These are phyloP conservation scores for Apamea crenata DNA, from an alignment of 2,888 invertebrate species.

Conservation along the genomic window DNA sequence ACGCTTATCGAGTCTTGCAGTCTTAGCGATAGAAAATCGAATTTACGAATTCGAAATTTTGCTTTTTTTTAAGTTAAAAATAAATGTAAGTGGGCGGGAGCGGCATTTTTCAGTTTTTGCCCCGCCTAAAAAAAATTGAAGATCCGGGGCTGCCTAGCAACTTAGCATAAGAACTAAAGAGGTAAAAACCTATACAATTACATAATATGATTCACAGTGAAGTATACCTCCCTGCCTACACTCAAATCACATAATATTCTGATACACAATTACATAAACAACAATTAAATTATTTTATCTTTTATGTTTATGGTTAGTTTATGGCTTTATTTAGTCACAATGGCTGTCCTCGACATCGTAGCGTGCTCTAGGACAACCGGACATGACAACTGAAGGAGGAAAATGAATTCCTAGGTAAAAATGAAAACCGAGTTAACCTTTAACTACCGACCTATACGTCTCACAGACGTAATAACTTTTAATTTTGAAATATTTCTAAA, in stretches of 20 bases:
- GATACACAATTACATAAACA: conserved; percentile 23
- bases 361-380: conserved; percentile 1
- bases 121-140: too few relatives aligned
- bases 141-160: too few relatives aligned
- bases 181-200: neutral
- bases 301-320: conserved; percentile 51
- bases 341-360: conserved; percentile 49
- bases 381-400: conserved; percentile 19
- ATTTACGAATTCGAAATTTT: too few relatives aligned
- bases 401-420: conserved; percentile 5
- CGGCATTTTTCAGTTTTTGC: too few relatives aligned
- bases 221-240: neutral
- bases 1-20: too few relatives aligned
- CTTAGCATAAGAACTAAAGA: neutral
- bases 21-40: too few relatives aligned
- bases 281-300: conserved; percentile 46
- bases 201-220: neutral
- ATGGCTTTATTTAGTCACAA: conserved; percentile 42
- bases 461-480: too few relatives aligned
- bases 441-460: too few relatives aligned
- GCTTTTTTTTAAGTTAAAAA: too few relatives aligned
- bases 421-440: neutral
- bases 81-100: too few relatives aligned
- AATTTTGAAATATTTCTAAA: too few relatives aligned
- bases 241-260: neutral